Conservation (phyloP, 2,113 vertebrate species). For the Neofelis nebulosa region DNA sequence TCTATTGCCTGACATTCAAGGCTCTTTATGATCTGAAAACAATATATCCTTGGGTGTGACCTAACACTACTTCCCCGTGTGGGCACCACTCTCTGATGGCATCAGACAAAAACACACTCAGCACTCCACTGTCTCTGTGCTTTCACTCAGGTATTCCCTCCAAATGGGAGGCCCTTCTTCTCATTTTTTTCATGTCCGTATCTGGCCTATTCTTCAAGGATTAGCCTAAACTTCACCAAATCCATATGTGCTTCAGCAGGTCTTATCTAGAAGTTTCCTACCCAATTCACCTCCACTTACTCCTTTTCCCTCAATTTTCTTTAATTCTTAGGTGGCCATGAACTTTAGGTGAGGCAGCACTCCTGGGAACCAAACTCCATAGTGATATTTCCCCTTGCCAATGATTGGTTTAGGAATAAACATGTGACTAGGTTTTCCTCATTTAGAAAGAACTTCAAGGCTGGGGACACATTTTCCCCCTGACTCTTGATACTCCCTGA, state of each 20-base stretch:
- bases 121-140: neutral
- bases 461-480: neutral
- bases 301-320: neutral
- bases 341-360: neutral
- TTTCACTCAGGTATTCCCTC: neutral
- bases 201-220: conserved; percentile 4
- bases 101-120: neutral
- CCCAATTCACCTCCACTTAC: neutral
- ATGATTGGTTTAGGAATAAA: neutral
- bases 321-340: neutral
- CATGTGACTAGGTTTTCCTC: neutral
- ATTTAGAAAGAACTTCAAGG: neutral
- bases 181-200: neutral
- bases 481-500: neutral
- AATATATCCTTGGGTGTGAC: neutral
- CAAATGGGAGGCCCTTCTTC: neutral
- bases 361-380: neutral
- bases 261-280: neutral
- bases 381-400: neutral
- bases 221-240: neutral
- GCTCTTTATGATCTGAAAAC: neutral
- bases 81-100: neutral
- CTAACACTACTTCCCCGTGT: neutral
- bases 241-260: neutral
- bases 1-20: neutral